Conservation (phyloP, 1,140 invertebrate genomes). For the Mactra quadrangularis region DNA sequence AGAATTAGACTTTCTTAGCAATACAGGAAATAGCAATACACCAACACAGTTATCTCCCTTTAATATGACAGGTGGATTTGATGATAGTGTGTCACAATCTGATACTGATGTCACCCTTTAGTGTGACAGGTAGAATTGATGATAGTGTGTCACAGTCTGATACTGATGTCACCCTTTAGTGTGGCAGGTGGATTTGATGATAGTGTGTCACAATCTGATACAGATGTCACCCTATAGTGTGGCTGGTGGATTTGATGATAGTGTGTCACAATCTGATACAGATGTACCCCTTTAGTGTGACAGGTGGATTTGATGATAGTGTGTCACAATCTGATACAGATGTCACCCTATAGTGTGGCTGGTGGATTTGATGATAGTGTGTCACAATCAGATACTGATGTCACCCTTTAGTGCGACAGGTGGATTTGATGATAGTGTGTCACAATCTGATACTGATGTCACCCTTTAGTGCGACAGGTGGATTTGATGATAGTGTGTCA, state of each 20-base stretch:
- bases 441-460: slow-evolving; percentile 75
- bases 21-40: slow-evolving; percentile 68
- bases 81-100: slow-evolving; percentile 75
- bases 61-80: slow-evolving; percentile 77
- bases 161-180: slow-evolving; percentile 76
- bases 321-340: slow-evolving; percentile 73
- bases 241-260: too few relatives aligned
- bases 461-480: slow-evolving; percentile 77
- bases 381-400: slow-evolving; percentile 61
- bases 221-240: too few relatives aligned
- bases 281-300: slow-evolving; percentile 77
- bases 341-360: too few relatives aligned
- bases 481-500: slow-evolving; percentile 77
- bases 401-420: slow-evolving; percentile 79
- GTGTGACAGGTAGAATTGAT: too few relatives aligned
- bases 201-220: slow-evolving; percentile 72
- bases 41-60: slow-evolving; percentile 73
- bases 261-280: too few relatives aligned
- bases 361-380: too few relatives aligned
- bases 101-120: too few relatives aligned
- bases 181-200: slow-evolving; percentile 79
- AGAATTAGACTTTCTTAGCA: slow-evolving; percentile 79
- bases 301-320: slow-evolving; percentile 78
- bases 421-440: slow-evolving; percentile 77
- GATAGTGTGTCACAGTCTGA: too few relatives aligned